A percentile compares a stretch with the other conserved stretches of the same genome.
phyloP scores from a whole-genome alignment of 2,797 vertebrate genomes.

The Agapornis canus region DNA sequence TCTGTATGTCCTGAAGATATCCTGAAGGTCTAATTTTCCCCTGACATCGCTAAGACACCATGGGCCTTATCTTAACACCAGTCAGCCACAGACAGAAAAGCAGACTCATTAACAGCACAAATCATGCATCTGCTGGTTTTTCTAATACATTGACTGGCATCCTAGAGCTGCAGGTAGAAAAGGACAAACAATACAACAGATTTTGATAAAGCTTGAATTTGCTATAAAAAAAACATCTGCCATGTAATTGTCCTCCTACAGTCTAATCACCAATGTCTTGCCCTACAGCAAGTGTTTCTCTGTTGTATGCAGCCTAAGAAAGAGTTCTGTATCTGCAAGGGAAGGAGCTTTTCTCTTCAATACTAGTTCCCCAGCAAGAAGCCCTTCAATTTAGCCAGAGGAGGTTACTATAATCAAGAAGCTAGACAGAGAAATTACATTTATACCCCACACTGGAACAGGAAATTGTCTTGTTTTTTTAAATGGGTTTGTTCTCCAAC shows the following conservation, averaged over 20 bases:
- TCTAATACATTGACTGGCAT: not conserved
- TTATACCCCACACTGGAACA: slow-evolving; percentile 8
- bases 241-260: not conserved
- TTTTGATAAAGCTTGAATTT: not conserved
- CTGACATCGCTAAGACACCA: not conserved
- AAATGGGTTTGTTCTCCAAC: slow-evolving; percentile 47
- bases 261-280: not conserved
- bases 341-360: slow-evolving; percentile 5
- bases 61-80: not conserved
- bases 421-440: slow-evolving; percentile 26
- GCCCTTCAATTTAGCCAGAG: slow-evolving; percentile 45
- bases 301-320: not conserved
- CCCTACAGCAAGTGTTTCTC: not conserved
- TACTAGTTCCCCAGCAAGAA: slow-evolving; percentile 30
- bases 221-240: not conserved
- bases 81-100: not conserved
- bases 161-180: not conserved
- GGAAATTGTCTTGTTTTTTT: slow-evolving; percentile 43
- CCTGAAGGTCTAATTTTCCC: not conserved
- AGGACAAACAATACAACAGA: not conserved
- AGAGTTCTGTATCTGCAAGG: not conserved
- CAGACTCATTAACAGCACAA: not conserved
- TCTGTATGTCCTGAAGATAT: not conserved
- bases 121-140: not conserved
- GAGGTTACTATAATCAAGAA: slow-evolving; percentile 52